Base-by-base conservation (phyloP, 2,888 invertebrate species). In the Furcula furcula region DNA sequence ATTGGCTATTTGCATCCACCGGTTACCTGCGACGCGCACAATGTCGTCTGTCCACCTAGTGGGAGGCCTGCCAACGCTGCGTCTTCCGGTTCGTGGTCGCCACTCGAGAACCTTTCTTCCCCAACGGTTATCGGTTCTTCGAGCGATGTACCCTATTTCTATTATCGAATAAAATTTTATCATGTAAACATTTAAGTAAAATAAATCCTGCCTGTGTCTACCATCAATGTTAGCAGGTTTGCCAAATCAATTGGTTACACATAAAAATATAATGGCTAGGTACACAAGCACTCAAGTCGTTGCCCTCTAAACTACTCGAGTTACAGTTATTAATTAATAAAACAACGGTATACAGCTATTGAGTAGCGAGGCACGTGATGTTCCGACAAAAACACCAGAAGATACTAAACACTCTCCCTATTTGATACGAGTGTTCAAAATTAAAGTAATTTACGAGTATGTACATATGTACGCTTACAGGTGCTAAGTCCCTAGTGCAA, bases 271-370 rank as follows among this genome's bases (percentile, higher is more conserved):
- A 64, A 59, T 59, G 34, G 50, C 45, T 64, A 61, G 51, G 54
- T 66, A 65, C 59, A 57, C 54, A 54, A 58, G 46, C 44, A 38
- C 49, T 45, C 50, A 43, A 43, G 79, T 69, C 75, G 59, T 26
- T 68, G 76, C 82, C 76, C 81, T 64, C 64, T 60, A 51, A 66
- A 71, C 76, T 75, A 76, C 73, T 63, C 68, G 57, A 65, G 66
- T 69, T 72, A 78, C 77, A 71, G 78, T 71, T 78, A 72, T 72
- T 74, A 78, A 81, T 80, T 80, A 78, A 74, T 66, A 65, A 77
- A 72, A 79, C 79, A 82, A 79, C 80, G 80, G 80, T 79, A 75
- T 59, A 55, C 48, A 52, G 45, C 40, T 59, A 59, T 62, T 63
- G 58, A 64, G 57, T 51, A 52, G 44, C 37, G 47, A 56, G 41